Conservation (phyloP, 1,140 invertebrate species). For the Lineus longissimus region DNA sequence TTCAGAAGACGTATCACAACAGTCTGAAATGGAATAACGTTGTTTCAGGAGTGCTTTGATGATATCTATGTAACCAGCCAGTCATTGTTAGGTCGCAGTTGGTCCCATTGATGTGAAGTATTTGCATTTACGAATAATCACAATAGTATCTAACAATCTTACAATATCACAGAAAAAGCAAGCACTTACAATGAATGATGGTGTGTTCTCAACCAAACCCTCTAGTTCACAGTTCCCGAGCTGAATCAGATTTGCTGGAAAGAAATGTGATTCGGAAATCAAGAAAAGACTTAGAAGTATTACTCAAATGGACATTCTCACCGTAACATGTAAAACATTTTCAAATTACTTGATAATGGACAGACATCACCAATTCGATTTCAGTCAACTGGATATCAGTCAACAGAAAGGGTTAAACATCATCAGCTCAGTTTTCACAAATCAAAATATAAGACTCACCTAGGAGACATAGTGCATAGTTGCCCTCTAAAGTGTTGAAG, state of each 20-base stretch:
- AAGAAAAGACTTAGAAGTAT: too few relatives aligned
- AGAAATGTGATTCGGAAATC: slow-evolving; percentile 16
- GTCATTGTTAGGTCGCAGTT: neutral
- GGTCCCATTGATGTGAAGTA: neutral
- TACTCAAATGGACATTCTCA: too few relatives aligned
- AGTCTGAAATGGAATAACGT: slow-evolving; percentile 57
- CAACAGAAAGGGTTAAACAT: slow-evolving; percentile 5
- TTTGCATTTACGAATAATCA: neutral
- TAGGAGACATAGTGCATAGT: slow-evolving; percentile 79
- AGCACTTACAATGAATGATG: slow-evolving; percentile 54
- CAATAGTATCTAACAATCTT: too few relatives aligned
- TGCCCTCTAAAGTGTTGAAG: slow-evolving; percentile 82
- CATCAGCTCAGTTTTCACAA: too few relatives aligned
- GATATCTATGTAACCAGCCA: neutral
- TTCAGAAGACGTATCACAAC: slow-evolving; percentile 76
- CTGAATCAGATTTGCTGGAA: slow-evolving; percentile 63
- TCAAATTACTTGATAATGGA: too few relatives aligned
- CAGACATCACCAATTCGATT: too few relatives aligned
- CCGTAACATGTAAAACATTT: too few relatives aligned
- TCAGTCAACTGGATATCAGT: neutral
- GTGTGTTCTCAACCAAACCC: slow-evolving; percentile 49
- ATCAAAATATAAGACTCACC: slow-evolving; percentile 60
- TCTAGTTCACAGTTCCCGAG: slow-evolving; percentile 71
- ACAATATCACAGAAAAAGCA: too few relatives aligned
- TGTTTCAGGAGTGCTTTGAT: slow-evolving; percentile 3